These are phyloP conservation scores for Doris montereyensis DNA, from an alignment of 2,888 invertebrate species.

Conservation along the genomic window DNA sequence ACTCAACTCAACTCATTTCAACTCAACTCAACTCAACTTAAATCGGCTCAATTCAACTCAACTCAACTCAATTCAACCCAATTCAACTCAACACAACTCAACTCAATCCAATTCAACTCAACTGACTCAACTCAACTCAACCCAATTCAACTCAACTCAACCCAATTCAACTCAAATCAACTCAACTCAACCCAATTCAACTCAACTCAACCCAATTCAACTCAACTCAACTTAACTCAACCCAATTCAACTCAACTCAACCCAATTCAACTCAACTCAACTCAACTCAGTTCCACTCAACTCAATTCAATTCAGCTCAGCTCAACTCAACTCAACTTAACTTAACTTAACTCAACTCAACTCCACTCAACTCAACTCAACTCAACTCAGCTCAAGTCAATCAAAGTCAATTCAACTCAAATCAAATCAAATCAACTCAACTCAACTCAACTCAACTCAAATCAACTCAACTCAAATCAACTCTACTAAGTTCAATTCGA, in stretches of 20 bases:
- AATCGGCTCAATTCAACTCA: conserved; percentile 24
- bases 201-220: conserved; percentile 25
- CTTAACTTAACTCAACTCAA: neutral
- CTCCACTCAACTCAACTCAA: conserved; percentile 10
- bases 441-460: no score
- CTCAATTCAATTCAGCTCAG: neutral
- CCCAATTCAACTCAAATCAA: no score
- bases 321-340: neutral
- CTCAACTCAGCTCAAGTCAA: no score
- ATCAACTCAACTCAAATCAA: no score
- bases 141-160: conserved; percentile 10
- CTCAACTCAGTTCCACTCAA: conserved; percentile 2
- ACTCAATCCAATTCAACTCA: conserved; percentile 13
- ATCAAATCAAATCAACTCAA: no score
- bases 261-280: conserved; percentile 17
- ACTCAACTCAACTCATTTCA: conserved; percentile 27
- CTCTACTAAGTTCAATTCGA: no score
- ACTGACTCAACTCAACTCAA: conserved; percentile 7
- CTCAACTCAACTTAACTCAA: conserved; percentile 18
- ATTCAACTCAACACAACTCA: conserved; percentile 16
- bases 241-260: conserved; percentile 12
- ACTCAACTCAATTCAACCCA: conserved; percentile 15
- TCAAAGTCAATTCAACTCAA: no score
- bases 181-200: conserved; percentile 23
- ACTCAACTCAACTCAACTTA: conserved; percentile 27